Conservation (phyloP, 1,140 invertebrate genomes). For the Drosophila pallidifrons region DNA sequence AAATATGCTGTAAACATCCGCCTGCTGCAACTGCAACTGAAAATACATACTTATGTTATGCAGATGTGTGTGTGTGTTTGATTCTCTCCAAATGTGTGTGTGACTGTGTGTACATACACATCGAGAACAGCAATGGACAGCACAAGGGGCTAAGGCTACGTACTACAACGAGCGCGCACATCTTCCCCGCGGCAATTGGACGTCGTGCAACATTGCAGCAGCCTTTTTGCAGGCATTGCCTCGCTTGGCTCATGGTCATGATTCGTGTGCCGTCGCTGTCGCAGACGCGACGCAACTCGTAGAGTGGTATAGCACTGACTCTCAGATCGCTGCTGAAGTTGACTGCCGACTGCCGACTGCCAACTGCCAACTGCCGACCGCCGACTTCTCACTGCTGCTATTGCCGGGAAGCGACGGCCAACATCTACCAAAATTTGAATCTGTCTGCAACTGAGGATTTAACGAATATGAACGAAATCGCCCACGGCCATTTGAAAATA, state of each 20-base stretch:
- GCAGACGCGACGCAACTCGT: slow-evolving; percentile 8
- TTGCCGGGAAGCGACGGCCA: slow-evolving; percentile 54
- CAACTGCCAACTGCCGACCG: slow-evolving; percentile 39
- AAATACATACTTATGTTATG: slow-evolving; percentile 64
- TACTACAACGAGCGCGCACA: slow-evolving; percentile 65
- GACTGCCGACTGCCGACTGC: slow-evolving; percentile 20
- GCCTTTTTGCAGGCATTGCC: slow-evolving; percentile 70
- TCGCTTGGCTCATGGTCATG: slow-evolving; percentile 65
- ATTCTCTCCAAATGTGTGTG: not conserved
- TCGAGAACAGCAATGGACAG: slow-evolving; percentile 42
- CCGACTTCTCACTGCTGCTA: slow-evolving; percentile 23
- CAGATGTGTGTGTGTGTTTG: slow-evolving; percentile 2
- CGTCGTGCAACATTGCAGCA: slow-evolving; percentile 82
- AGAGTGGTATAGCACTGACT: slow-evolving; percentile 9
- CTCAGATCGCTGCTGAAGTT: slow-evolving; percentile 6
- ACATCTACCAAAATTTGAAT: slow-evolving; percentile 82
- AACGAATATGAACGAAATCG: slow-evolving; percentile 80
- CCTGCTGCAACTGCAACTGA: slow-evolving; percentile 84
- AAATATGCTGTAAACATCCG: slow-evolving; percentile 84
- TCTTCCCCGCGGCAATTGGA: slow-evolving; percentile 77
- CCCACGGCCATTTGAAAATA: slow-evolving; percentile 71
- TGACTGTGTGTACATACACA: not conserved
- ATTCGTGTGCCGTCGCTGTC: slow-evolving; percentile 63
- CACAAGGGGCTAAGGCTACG: slow-evolving; percentile 41
- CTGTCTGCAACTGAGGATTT: slow-evolving; percentile 82